phyloP scores from a whole-genome alignment of 2,113 vertebrate genomes.

The Mustela lutreola region DNA sequence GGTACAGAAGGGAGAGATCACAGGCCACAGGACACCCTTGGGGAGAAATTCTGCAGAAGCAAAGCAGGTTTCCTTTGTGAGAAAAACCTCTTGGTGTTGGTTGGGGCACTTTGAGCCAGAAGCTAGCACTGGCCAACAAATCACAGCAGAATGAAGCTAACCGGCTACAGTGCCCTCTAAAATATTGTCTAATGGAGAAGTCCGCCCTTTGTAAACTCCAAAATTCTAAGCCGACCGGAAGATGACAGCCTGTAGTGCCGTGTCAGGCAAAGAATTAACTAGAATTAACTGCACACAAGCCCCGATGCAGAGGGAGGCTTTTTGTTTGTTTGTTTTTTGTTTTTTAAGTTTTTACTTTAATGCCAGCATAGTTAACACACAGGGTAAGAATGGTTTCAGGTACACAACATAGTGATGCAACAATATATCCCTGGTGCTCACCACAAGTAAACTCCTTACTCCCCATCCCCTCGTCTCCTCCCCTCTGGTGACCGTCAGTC shows the following conservation, averaged over 20 bases:
- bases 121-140: background rate
- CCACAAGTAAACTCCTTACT: background rate
- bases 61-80: slow-evolving; percentile 67
- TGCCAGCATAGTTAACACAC: background rate
- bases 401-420: background rate
- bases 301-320: background rate
- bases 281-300: background rate
- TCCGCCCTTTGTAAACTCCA: background rate
- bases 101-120: slow-evolving; percentile 22
- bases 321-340: no score
- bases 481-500: background rate
- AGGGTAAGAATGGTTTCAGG: background rate
- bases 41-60: slow-evolving; percentile 71
- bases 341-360: background rate
- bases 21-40: background rate
- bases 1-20: slow-evolving; percentile 79
- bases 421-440: background rate
- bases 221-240: background rate
- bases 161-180: no score
- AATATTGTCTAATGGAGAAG: background rate
- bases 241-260: background rate
- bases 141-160: background rate
- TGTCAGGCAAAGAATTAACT: background rate
- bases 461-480: background rate
- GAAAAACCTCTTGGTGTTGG: slow-evolving; percentile 42